phyloP scores from a whole-genome alignment of 2,888 invertebrate species.

The Morpho achilles region DNA sequence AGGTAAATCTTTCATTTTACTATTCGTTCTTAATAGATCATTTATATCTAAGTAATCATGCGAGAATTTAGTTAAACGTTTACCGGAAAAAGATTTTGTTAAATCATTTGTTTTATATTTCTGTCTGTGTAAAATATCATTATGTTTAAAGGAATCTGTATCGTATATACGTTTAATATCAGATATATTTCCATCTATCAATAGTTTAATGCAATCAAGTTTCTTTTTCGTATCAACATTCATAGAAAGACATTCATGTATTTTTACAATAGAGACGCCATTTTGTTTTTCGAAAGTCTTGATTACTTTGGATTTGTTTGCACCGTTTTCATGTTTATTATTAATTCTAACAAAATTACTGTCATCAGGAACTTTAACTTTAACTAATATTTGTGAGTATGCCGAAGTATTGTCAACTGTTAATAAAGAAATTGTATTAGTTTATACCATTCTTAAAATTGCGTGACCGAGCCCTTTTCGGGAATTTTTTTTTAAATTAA shows the following conservation, averaged over 20 bases:
- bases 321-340: no score
- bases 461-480: no score
- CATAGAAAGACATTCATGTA: slow-evolving; percentile 15
- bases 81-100: not conserved
- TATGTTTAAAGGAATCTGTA: not conserved
- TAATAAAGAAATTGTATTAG: not conserved
- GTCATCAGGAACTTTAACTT: not conserved
- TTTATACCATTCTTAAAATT: no score
- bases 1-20: not conserved
- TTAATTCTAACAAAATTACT: no score
- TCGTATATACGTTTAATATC: not conserved
- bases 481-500: no score
- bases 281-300: slow-evolving; percentile 6
- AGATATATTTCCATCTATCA: not conserved
- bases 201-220: slow-evolving; percentile 12
- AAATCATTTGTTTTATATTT: not conserved
- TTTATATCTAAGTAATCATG: slow-evolving; percentile 30
- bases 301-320: not conserved
- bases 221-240: not conserved
- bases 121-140: not conserved
- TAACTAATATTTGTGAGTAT: not conserved
- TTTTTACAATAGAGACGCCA: not conserved
- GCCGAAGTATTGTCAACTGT: not conserved
- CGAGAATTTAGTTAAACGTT: slow-evolving; percentile 8
- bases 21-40: slow-evolving; percentile 23